A percentile compares a stretch with the other conserved stretches of the same genome.
phyloP scores from a whole-genome alignment of 2,113 vertebrate species.

The Callorhinus ursinus region DNA sequence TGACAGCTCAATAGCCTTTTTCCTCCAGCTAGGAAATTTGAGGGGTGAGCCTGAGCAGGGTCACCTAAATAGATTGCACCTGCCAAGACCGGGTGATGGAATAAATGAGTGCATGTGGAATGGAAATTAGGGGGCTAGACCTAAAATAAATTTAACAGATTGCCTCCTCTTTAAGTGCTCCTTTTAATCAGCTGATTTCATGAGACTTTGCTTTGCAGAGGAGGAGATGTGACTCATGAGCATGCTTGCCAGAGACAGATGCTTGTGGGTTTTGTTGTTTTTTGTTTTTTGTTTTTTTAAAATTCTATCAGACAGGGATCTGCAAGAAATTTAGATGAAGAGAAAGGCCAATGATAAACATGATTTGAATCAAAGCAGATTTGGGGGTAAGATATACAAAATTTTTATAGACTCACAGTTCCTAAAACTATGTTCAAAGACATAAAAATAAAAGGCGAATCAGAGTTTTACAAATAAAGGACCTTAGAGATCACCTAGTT shows the following conservation, averaged over 20 bases:
- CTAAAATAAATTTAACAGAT: conserved; percentile 62
- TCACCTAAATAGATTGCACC: conserved; percentile 8
- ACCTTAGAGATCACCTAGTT: neutral
- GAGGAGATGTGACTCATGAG: conserved; percentile 63
- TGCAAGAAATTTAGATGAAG: conserved; percentile 67
- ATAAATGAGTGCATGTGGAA: conserved; percentile 1
- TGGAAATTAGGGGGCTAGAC: conserved; percentile 12
- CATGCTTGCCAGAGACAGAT: conserved; percentile 72
- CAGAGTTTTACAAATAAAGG: neutral
- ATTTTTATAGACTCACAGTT: conserved; percentile 40
- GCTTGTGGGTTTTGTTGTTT: conserved; percentile 53
- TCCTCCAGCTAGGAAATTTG: neutral
- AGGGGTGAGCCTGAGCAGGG: neutral
- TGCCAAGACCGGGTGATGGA: neutral
- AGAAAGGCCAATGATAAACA: conserved; percentile 64
- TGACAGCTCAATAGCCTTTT: neutral
- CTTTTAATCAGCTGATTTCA: conserved; percentile 66
- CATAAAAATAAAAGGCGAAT: conserved; percentile 33
- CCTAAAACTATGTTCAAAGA: conserved; percentile 53
- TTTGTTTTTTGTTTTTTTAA: neutral
- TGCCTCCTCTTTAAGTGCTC: conserved; percentile 45
- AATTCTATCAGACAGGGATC: conserved; percentile 66
- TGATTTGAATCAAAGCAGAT: conserved; percentile 23
- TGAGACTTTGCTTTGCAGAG: conserved; percentile 56
- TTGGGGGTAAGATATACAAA: neutral